Evolutionary conservation across 53 echinoderm and acorn worm species (phyloP).

Genomic region (Hippasteria phrygiana): DNA sequence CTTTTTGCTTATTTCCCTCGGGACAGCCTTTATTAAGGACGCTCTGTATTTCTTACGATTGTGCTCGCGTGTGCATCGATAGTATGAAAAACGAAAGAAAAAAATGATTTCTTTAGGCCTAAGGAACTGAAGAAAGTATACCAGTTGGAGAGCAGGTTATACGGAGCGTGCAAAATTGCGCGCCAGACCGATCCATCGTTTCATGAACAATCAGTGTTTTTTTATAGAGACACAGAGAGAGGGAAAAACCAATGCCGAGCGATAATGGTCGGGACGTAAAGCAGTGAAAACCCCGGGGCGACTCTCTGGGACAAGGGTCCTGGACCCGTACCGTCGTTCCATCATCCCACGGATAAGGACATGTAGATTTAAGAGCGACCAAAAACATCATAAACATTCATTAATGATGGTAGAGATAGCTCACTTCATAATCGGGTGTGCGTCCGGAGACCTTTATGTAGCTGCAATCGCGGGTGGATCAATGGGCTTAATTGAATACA

Average conservation of each 20-base stretch:
- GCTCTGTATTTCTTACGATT: not conserved
- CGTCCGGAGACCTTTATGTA: not conserved
- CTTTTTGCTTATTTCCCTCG: slow-evolving; percentile 43
- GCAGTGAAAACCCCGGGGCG: not conserved
- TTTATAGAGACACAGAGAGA: no score
- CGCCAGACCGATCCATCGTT: slow-evolving; percentile 8
- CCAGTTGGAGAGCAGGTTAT: not conserved
- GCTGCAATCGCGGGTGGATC: slow-evolving; percentile 5
- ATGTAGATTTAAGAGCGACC: slow-evolving; percentile 33
- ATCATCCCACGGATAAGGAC: slow-evolving; percentile 16
- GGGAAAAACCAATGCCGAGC: not conserved
- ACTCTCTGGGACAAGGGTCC: not conserved
- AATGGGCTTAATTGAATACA: slow-evolving; percentile 42
- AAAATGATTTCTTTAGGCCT: not conserved
- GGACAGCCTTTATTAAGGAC: slow-evolving; percentile 44
- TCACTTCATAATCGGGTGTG: slow-evolving; percentile 2
- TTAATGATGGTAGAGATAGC: slow-evolving; percentile 33
- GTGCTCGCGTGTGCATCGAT: not conserved
- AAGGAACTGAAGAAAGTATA: no score
- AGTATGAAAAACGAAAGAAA: not conserved
- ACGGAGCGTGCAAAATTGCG: slow-evolving; percentile 14
- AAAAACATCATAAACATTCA: not conserved
- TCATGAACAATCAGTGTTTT: slow-evolving; percentile 11
- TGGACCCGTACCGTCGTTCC: not conserved
- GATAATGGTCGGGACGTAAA: not conserved